Base-by-base conservation (phyloP, 2,113 vertebrate species). In the Chauna torquata region DNA sequence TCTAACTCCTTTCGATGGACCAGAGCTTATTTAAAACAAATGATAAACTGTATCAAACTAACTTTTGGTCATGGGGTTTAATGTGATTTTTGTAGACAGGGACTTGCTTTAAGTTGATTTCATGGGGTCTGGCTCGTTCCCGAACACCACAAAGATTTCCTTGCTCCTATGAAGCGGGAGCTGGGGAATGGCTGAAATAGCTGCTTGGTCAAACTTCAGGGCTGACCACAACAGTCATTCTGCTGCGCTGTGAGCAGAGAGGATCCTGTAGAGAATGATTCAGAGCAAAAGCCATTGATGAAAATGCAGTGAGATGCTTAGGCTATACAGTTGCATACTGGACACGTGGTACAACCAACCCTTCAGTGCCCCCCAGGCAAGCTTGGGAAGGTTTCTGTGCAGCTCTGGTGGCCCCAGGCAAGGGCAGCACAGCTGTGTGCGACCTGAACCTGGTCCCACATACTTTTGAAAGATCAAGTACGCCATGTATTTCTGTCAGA, bases 271-370 rank as follows among this genome's bases (percentile, higher is more conserved):
- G 54, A 66, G 76, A 77, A n/a, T 1, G 2, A 32, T 25, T 47
- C 7, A 27, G 58, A 89, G 55, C 20, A 70, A 22, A 91, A 58
- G 8, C 24, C 7, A 14, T 44, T 7, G 9, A 54, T 10, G 52
- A 28, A 82, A 82, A 47, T 38, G 59, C 34, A 81, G 4, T 36
- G 34, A 44, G 47, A 12, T 23, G 49, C 32, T 80, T 28, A 25
- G 57, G 38, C 49, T 70, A 1, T 40, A 9, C 4, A 52, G 40
- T 1, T 61, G 9, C 20, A 7, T 10, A 16, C 22, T 61, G 59
- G 50, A 28, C 82, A 30, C 7, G 58, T 0, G 1, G 49, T 49
- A 54, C 3, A 50, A 8, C 3, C 52, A 40, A 13, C 19, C 18
- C 17, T 11, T 38, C 52, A 10, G 66, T 76, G 47, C 30, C 45